Evolutionary conservation across 1,140 invertebrate species (phyloP).

Genomic region (Dolichoris vasculosae): DNA sequence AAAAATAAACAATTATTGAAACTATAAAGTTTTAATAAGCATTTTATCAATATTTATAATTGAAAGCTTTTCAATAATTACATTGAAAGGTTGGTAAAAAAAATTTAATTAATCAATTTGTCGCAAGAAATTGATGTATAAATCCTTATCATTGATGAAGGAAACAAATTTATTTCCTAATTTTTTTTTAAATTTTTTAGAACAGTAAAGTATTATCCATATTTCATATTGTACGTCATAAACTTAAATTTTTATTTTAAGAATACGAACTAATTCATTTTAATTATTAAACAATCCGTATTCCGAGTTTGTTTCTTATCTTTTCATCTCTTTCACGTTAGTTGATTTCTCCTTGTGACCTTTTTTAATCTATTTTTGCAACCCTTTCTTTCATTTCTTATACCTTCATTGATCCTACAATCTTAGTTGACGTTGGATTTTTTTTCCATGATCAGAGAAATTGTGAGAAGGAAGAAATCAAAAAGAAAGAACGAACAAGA

Average conservation of each 20-base stretch:
- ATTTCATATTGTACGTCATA: neutral
- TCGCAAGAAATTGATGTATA: no score
- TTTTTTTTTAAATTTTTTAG: no score
- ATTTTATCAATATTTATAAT: no score
- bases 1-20: no score
- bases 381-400: slow-evolving; percentile 17
- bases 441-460: slow-evolving; percentile 15
- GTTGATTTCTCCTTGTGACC: neutral
- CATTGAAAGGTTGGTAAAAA: no score
- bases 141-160: no score
- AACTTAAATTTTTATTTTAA: neutral
- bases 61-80: no score
- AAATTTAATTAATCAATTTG: no score
- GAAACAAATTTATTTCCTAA: no score
- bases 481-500: slow-evolving; percentile 9
- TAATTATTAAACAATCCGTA: slow-evolving; percentile 13
- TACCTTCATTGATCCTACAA: slow-evolving; percentile 34
- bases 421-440: neutral
- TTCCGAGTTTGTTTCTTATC: neutral
- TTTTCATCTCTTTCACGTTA: neutral
- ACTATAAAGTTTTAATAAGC: no score
- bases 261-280: slow-evolving; percentile 26
- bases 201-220: neutral
- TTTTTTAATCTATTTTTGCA: slow-evolving; percentile 22
- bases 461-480: slow-evolving; percentile 6